These are phyloP conservation scores for Tenthredo mesomela DNA, from an alignment of 2,888 invertebrate species.

Conservation along the genomic window DNA sequence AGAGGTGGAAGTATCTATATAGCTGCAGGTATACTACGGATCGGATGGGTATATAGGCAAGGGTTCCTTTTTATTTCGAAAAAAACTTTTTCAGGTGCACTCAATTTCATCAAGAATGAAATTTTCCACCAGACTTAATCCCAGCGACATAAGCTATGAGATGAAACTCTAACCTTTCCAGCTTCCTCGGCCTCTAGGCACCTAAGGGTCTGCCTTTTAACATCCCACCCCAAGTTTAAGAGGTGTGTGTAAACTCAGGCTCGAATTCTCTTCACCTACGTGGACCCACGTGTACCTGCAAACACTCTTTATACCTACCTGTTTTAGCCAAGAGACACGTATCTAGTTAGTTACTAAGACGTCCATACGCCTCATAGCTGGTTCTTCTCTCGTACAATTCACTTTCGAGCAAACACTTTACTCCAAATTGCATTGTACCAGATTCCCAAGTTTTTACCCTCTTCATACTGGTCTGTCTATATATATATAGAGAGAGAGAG, in stretches of 20 bases:
- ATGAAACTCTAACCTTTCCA: slow-evolving; percentile 17
- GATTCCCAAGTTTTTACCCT: slow-evolving; percentile 38
- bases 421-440: slow-evolving; percentile 39
- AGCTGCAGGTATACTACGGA: neutral
- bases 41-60: neutral
- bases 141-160: slow-evolving; percentile 28
- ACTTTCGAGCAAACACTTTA: slow-evolving; percentile 37
- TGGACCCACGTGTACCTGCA: neutral
- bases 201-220: slow-evolving; percentile 3
- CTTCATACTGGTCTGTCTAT: neutral
- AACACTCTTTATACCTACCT: neutral
- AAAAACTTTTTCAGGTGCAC: slow-evolving; percentile 30
- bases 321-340: neutral
- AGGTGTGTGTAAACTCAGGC: neutral
- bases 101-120: slow-evolving; percentile 32
- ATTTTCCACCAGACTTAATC: slow-evolving; percentile 41
- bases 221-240: neutral
- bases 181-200: slow-evolving; percentile 12
- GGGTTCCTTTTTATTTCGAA: neutral
- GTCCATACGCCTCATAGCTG: neutral
- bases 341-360: neutral
- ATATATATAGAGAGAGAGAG: neutral
- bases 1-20: neutral
- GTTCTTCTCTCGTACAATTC: slow-evolving; percentile 13
- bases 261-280: neutral